Evolutionary conservation across 92 coral and sea anemone genomes (phyloP), one percentile per base, ranked within the genome.

Genomic region (Hydrozoanthus gracilis): DNA sequence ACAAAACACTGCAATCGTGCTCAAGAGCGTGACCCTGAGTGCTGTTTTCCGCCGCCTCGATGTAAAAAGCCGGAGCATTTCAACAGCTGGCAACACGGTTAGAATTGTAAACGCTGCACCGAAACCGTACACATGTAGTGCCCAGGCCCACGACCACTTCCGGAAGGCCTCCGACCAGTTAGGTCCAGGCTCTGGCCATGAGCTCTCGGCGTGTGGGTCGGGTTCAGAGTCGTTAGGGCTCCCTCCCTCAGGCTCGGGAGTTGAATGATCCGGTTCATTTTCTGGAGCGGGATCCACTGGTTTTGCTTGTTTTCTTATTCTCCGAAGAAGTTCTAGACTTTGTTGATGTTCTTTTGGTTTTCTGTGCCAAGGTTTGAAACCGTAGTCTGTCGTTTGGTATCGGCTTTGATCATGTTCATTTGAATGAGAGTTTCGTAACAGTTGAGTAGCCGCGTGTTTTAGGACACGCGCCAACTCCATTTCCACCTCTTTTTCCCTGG

Each of bases 141-240:
- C 98, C 99, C 99, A 97, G 27, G 99, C 99, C 77, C 83, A 88
- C 71, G 91, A 51, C 99, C 99, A 97, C 60, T 84, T 50, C 54
- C 45, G 39, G 72, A 71, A 58, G n/a, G 99, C 99, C 8, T 88
- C 76, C 35, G 83, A 64, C 99, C 99, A 96, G 49, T 95, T 92
- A 5, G 99, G 99, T 44, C 93, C 99, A 9, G 99, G 99, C 61
- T 96, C 99, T 0, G 99, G 98, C 99, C 98, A 95, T 13, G 92
- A 76, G 48, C 73, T 49, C 68, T 90, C 98, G 35, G 95, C 84
- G 44, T 88, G 84, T 50, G 95, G 93, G 48, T 89, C 89, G 15
- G 99, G 99, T 61, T 93, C 91, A 55, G 95, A 86, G 12, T 89
- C 73, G 39, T 66, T 73, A 65, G 72, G 55, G 70, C 82, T 86